Evolutionary conservation across 1,140 invertebrate genomes (phyloP), one percentile per base, ranked within the genome.

Genomic region (Globodera rostochiensis): DNA sequence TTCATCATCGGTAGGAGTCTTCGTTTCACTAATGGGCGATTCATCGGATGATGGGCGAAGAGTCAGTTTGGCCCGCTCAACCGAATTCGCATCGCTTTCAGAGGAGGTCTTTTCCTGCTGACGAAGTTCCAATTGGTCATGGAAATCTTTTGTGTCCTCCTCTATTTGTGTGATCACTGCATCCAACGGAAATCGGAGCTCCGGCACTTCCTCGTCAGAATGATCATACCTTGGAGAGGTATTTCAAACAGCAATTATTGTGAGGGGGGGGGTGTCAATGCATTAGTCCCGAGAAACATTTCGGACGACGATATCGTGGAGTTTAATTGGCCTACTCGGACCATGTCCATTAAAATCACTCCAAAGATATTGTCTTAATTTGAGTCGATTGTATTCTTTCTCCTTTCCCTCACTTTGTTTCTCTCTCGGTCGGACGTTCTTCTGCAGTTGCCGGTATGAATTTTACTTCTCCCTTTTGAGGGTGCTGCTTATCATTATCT

Each of bases 111-210:
- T 19, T 36, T 45, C 13, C 69, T 71, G 69, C 19, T 36, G 36
- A 36, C 36, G 69, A 11, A 36, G 69, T 45, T 71, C 69, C 9
- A 71, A 25, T 71, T 71, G 69, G 11, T 36, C 69, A 19, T 71
- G 69, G 6, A 71, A 71, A 47, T 71, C 21, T 25, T 70, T 45
- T 45, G 67, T n/a, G 67, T 47, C 69, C 6, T 71, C n/a, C 36
- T 71, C 69, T 36, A 71, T 71, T 71, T 71, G 69, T 7, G 69
- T 71, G 25, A 71, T 71, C 36, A 71, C 69, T 15, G 46, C 36
- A 19, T 71, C 69, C 69, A 71, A 21, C 69, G 69, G 69, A 71
- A 71, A 71, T 9, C 69, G 69, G 46, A 71, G 36, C 9, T 45
- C 69, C 36, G 21, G 5, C 69, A 71, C 46, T 36, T 71, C 36